A percentile compares a stretch with the other conserved stretches of the same genome.
Evolutionary conservation across 92 coral and sea anemone genomes (phyloP).

Genomic region (Zoanthus sansibaricus): DNA sequence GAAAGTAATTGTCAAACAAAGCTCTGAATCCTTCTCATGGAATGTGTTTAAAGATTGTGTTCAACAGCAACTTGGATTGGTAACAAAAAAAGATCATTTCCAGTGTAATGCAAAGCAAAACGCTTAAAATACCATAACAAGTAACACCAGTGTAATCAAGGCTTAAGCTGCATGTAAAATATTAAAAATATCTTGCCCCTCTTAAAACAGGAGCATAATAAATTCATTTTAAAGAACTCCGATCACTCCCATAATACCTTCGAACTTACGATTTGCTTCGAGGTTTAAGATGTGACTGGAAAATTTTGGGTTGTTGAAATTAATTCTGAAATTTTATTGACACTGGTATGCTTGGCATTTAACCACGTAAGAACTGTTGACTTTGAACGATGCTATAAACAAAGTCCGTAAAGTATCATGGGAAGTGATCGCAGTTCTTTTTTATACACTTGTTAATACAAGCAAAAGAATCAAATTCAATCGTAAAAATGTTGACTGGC

Average conservation of each 20-base stretch:
- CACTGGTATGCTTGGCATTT: background rate
- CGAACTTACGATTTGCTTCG: background rate
- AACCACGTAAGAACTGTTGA: background rate
- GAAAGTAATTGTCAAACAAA: background rate
- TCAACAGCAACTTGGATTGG: conserved; percentile 8
- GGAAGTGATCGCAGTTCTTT: background rate
- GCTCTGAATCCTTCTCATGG: background rate
- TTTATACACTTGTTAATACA: conserved; percentile 11
- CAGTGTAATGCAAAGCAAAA: background rate
- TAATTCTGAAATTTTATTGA: background rate
- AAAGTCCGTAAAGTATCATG: background rate
- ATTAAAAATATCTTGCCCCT: background rate
- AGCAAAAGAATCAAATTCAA: conserved; percentile 7
- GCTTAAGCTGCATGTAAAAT: background rate
- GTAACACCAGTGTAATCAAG: background rate
- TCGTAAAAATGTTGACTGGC: conserved; percentile 21
- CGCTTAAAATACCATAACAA: background rate
- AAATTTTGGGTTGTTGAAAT: background rate
- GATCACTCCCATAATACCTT: background rate
- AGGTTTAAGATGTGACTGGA: background rate
- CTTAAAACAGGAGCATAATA: background rate
- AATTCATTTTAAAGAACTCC: background rate
- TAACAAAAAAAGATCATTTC: background rate
- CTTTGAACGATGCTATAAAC: background rate
- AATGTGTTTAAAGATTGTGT: background rate